phyloP scores from a whole-genome alignment of 2,888 invertebrate genomes.

The Lasius fuliginosus region DNA sequence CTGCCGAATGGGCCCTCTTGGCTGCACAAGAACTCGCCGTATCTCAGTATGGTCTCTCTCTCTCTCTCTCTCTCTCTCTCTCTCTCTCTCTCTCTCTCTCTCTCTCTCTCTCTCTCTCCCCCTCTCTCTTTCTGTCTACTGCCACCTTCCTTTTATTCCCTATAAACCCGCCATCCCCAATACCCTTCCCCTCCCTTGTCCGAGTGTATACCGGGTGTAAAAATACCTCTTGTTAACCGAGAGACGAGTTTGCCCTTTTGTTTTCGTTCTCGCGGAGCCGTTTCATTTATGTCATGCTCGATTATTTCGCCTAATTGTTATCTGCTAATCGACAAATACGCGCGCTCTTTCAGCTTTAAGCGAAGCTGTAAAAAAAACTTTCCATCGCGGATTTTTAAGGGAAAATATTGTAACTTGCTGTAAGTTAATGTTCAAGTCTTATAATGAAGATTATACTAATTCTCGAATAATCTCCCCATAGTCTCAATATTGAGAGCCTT shows the following conservation, averaged over 20 bases:
- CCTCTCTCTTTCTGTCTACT: constrained; percentile 43
- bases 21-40: constrained; percentile 59
- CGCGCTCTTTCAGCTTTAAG: background rate
- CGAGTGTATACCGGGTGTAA: constrained; percentile 67
- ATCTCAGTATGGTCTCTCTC: constrained; percentile 60
- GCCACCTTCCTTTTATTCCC: constrained; percentile 36
- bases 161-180: constrained; percentile 11
- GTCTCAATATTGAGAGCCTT: background rate
- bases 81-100: constrained; percentile 46
- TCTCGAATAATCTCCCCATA: background rate
- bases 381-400: background rate
- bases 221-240: constrained; percentile 57
- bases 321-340: background rate
- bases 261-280: background rate
- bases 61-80: constrained; percentile 44
- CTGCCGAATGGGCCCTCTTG: constrained; percentile 56
- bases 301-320: background rate
- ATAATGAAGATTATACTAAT: background rate
- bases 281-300: background rate
- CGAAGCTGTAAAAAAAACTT: background rate
- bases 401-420: background rate
- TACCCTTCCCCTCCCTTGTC: background rate
- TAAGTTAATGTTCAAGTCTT: background rate
- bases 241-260: background rate
- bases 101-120: constrained; percentile 63